Percentiles rank a stretch among this genome's conserved stretches.
These are phyloP conservation scores for Cordilura impudica DNA, from an alignment of 2,888 invertebrate species.

Conservation along the genomic window DNA sequence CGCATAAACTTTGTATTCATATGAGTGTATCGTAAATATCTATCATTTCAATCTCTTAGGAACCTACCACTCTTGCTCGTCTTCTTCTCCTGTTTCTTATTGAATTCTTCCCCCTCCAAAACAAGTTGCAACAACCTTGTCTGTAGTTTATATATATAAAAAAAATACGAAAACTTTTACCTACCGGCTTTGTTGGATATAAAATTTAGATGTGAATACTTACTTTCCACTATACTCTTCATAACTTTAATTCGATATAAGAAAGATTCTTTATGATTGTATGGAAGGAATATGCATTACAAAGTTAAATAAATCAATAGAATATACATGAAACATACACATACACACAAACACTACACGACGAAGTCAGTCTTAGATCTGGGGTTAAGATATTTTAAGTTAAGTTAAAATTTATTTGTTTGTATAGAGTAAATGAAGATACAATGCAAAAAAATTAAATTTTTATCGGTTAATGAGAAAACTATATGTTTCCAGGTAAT, in stretches of 20 bases:
- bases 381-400: slow-evolving; percentile 35
- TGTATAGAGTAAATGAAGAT: slow-evolving; percentile 15
- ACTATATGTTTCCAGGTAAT: slow-evolving; percentile 54
- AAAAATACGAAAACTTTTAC: slow-evolving; percentile 8
- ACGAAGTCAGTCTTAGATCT: slow-evolving; percentile 30
- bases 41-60: slow-evolving; percentile 26
- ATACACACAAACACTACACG: neutral
- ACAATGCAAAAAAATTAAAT: slow-evolving; percentile 11
- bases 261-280: slow-evolving; percentile 37
- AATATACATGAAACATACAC: slow-evolving; percentile 31
- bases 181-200: slow-evolving; percentile 11
- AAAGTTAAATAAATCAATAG: slow-evolving; percentile 53
- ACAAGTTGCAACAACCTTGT: slow-evolving; percentile 47
- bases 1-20: neutral
- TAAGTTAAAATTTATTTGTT: slow-evolving; percentile 47
- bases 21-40: slow-evolving; percentile 6
- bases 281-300: slow-evolving; percentile 22
- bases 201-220: slow-evolving; percentile 12
- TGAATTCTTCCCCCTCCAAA: neutral
- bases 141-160: slow-evolving; percentile 3
- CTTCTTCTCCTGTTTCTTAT: neutral
- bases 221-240: neutral
- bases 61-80: slow-evolving; percentile 16
- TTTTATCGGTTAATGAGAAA: slow-evolving; percentile 59
- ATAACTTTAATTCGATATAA: slow-evolving; percentile 17